A percentile compares a stretch with the other conserved stretches of the same genome.
Conservation (phyloP, 2,888 invertebrate genomes). For the Hyalella azteca region DNA sequence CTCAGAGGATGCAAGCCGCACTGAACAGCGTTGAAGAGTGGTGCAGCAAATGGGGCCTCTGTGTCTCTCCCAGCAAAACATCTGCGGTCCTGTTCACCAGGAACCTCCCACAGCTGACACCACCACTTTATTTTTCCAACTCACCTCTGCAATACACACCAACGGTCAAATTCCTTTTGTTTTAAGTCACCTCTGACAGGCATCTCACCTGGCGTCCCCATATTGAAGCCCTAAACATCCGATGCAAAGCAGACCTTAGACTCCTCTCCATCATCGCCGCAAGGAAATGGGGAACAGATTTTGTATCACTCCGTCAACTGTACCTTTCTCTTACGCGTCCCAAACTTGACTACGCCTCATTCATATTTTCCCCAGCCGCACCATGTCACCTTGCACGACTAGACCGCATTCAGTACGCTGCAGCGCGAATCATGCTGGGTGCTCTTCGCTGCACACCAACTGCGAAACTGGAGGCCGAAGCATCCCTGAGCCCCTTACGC, state of each 20-base stretch:
- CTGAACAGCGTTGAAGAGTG: neutral
- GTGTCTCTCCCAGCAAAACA: neutral
- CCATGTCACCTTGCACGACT: neutral
- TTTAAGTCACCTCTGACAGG: neutral
- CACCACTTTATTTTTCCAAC: neutral
- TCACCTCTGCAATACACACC: neutral
- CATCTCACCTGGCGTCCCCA: neutral
- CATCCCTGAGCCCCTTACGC: neutral
- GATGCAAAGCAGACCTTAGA: neutral
- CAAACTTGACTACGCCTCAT: neutral
- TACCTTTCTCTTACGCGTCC: neutral
- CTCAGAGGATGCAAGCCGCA: neutral
- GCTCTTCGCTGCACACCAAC: slow-evolving; percentile 20
- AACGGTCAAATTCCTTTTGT: neutral
- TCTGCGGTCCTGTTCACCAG: neutral
- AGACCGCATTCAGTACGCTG: slow-evolving; percentile 4
- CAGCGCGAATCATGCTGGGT: neutral
- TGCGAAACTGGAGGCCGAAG: neutral
- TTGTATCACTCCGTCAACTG: neutral
- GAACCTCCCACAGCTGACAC: neutral
- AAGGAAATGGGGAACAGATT: neutral
- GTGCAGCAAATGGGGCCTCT: neutral
- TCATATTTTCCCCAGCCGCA: neutral
- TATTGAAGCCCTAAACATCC: neutral
- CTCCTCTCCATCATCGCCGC: neutral